These are phyloP conservation scores for Hippocampus kuda DNA, from an alignment of 2,797 vertebrate species.

Conservation along the genomic window DNA sequence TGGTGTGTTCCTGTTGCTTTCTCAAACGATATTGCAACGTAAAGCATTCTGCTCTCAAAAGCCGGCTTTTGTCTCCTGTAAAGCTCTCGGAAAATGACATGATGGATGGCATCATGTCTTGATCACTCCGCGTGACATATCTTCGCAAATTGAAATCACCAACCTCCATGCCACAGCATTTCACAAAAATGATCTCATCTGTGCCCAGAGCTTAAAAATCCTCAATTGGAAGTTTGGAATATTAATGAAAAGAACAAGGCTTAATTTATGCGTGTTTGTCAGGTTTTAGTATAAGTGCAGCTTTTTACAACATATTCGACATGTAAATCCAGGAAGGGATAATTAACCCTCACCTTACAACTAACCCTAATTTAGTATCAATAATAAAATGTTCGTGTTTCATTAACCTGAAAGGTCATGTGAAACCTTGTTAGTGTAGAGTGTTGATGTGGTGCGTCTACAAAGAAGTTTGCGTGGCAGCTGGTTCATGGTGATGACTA, in stretches of 20 bases:
- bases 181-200: not conserved
- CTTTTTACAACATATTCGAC: not conserved
- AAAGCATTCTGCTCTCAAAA: not conserved
- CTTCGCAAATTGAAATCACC: not conserved
- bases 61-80: not conserved
- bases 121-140: not conserved
- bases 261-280: not conserved
- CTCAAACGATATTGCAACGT: not conserved
- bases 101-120: not conserved
- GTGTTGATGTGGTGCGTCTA: not conserved
- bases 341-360: constrained; percentile 3
- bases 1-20: not conserved
- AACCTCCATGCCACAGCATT: not conserved
- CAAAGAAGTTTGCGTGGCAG: not conserved
- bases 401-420: constrained; percentile 9
- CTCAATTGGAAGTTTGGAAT: not conserved
- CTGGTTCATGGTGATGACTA: not conserved
- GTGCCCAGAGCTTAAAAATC: no score
- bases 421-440: not conserved
- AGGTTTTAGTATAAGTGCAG: not conserved
- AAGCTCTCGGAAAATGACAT: not conserved
- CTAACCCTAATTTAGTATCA: not conserved
- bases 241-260: not conserved
- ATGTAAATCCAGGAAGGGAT: not conserved
- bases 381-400: constrained; percentile 6